Percentiles rank a stretch among this genome's conserved stretches.
Conservation (phyloP, 2,113 vertebrate species). For the Burhinus oedicnemus region DNA sequence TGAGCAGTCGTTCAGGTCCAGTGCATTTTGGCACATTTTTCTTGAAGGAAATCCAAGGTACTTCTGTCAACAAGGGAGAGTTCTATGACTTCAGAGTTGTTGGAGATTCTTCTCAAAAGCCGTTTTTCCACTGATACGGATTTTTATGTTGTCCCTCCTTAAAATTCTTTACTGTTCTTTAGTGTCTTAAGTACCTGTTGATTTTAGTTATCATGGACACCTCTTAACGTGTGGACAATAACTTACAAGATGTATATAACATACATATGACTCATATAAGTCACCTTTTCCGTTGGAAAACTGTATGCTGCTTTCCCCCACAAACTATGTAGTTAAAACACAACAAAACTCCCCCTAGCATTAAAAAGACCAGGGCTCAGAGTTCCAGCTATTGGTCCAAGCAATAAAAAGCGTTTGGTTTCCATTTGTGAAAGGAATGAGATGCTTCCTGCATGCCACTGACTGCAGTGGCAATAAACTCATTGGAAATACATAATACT, state of each 20-base stretch:
- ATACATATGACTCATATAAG: background rate
- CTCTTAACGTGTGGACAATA: background rate
- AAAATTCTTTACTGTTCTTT: background rate
- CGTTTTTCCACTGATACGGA: accelerated
- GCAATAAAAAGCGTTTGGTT: background rate
- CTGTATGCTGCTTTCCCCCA: background rate
- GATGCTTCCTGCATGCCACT: background rate
- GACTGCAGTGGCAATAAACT: background rate
- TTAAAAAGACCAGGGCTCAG: background rate
- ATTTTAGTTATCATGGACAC: background rate
- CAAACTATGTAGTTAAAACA: background rate
- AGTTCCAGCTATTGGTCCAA: background rate
- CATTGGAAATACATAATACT: background rate
- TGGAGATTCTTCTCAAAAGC: background rate
- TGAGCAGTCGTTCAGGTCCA: background rate
- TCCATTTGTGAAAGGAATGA: background rate
- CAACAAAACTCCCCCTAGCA: background rate
- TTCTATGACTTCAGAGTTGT: background rate
- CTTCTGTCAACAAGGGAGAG: background rate
- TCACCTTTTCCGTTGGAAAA: background rate
- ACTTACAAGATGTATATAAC: background rate
- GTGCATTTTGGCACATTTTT: background rate
- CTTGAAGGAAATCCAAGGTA: background rate
- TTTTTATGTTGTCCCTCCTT: background rate
- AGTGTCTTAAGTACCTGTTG: background rate